phyloP scores from a whole-genome alignment of 2,113 vertebrate genomes.

The Puntigrus tetrazona region DNA sequence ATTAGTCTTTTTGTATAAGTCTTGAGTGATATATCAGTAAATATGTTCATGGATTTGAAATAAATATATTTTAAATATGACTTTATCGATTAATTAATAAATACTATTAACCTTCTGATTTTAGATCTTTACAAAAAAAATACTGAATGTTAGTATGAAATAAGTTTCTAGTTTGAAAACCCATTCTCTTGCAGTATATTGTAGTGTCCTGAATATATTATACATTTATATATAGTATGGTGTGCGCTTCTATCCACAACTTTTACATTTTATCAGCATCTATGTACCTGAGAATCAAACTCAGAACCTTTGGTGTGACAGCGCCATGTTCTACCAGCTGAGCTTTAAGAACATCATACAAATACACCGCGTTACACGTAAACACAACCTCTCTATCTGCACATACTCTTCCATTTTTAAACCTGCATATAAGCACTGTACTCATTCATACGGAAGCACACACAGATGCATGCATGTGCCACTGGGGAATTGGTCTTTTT shows the following conservation, averaged over 20 bases:
- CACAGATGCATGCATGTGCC: conserved; percentile 17
- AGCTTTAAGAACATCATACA: neutral
- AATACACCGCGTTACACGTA: neutral
- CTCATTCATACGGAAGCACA: neutral
- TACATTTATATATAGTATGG: neutral
- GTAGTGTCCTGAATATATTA: neutral
- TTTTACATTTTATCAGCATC: neutral
- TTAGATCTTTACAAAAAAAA: neutral
- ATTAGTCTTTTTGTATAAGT: no score
- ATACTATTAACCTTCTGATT: neutral
- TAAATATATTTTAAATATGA: no score
- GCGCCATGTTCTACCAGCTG: neutral
- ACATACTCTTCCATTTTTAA: neutral
- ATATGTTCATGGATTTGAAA: no score
- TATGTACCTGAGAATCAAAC: neutral
- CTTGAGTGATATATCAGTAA: no score
- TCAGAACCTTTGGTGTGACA: neutral
- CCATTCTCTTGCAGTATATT: neutral
- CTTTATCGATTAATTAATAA: neutral
- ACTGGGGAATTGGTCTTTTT: conserved; percentile 17
- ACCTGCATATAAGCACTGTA: neutral
- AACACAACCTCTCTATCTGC: neutral
- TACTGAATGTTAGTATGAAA: neutral
- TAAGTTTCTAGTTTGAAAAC: neutral
- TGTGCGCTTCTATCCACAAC: neutral